phyloP scores from a whole-genome alignment of 2,113 vertebrate genomes.

The Toxostoma redivivum region DNA sequence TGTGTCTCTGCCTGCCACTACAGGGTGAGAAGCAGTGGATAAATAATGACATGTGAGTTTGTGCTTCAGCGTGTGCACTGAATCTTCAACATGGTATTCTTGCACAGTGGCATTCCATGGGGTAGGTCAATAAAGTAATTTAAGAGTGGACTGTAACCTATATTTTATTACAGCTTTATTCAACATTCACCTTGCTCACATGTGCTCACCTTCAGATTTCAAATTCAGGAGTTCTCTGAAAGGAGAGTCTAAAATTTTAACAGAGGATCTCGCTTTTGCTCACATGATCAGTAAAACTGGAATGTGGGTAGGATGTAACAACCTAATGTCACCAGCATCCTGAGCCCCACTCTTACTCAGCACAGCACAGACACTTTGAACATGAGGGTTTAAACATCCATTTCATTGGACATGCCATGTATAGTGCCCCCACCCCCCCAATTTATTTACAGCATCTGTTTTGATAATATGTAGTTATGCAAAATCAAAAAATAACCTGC shows the following conservation, averaged over 20 bases:
- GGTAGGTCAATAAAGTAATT: not conserved
- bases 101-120: not conserved
- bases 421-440: not conserved
- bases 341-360: not conserved
- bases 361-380: not conserved
- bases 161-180: not conserved
- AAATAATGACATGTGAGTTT: not conserved
- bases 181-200: not conserved
- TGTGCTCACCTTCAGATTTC: not conserved
- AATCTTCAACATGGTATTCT: not conserved
- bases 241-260: not conserved
- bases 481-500: not conserved
- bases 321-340: not conserved
- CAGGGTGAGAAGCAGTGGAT: not conserved
- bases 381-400: not conserved
- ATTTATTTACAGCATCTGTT: not conserved
- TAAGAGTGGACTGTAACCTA: not conserved
- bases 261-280: not conserved
- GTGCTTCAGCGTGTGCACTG: accelerated
- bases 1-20: not conserved
- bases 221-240: not conserved
- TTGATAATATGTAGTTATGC: not conserved
- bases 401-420: not conserved
- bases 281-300: not conserved
- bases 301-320: not conserved